A percentile compares a stretch with the other conserved stretches of the same genome.
Conservation (phyloP, 2,113 vertebrate genomes). For the Chlorodrepanis virens region DNA sequence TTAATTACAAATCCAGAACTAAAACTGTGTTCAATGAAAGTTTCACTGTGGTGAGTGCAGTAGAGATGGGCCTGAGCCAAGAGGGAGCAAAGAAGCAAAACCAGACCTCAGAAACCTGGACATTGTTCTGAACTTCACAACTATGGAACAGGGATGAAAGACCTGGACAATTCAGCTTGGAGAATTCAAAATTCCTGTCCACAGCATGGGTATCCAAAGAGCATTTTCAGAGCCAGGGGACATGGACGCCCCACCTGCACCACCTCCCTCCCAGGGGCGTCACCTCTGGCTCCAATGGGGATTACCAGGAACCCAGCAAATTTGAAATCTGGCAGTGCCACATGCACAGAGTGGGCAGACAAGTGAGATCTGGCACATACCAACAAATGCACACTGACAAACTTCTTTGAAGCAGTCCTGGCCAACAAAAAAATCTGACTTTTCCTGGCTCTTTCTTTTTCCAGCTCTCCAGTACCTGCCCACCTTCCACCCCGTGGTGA, state of each 20-base stretch:
- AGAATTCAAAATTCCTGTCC: neutral
- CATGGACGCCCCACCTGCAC: accelerated
- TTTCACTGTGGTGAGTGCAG: neutral
- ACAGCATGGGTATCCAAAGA: neutral
- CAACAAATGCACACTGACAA: neutral
- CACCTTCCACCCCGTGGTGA: neutral
- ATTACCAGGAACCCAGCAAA: neutral
- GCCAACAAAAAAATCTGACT: neutral
- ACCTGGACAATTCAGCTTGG: neutral
- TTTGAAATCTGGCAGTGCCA: neutral
- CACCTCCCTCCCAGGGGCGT: neutral
- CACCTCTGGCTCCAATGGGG: neutral
- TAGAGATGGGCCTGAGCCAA: neutral
- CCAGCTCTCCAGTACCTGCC: neutral
- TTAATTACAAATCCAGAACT: constrained; percentile 43
- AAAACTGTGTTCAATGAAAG: neutral
- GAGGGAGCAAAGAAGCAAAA: neutral
- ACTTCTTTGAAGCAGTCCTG: neutral
- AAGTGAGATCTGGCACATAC: neutral
- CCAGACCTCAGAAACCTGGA: neutral
- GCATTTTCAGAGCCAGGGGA: neutral
- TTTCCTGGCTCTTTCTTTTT: neutral
- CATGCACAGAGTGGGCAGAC: neutral
- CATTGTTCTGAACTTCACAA: neutral
- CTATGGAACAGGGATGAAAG: neutral